Evolutionary conservation across 35 echinoderm and acorn worm species (phyloP).

Genomic region (Ptychodera flava): DNA sequence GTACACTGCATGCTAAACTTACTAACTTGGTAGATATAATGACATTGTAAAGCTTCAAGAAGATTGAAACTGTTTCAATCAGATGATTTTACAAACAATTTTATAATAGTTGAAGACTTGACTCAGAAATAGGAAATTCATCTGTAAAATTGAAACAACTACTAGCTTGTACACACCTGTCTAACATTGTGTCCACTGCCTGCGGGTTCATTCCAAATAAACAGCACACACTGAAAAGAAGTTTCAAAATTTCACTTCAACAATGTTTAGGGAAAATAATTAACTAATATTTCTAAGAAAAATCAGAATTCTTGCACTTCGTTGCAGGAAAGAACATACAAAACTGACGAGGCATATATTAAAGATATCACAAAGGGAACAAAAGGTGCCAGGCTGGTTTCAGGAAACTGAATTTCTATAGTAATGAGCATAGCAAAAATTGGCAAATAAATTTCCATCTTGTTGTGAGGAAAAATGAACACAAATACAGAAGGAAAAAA

Average conservation of each 20-base stretch:
- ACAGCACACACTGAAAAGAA: conserved; percentile 20
- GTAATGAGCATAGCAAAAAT: neutral
- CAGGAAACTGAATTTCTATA: neutral
- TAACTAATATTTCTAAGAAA: neutral
- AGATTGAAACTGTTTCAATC: too few species aligned
- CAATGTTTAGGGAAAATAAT: too few species aligned
- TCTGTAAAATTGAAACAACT: too few species aligned
- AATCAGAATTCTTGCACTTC: neutral
- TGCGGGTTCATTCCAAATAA: conserved; percentile 37
- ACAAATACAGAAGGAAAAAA: too few species aligned
- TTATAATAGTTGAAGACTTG: too few species aligned
- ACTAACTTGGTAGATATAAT: too few species aligned
- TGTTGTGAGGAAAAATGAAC: neutral
- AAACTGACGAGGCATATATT: neutral
- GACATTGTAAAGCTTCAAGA: too few species aligned
- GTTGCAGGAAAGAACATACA: neutral
- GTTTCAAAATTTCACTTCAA: neutral
- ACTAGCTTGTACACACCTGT: too few species aligned
- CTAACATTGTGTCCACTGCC: conserved; percentile 42
- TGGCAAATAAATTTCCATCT: neutral
- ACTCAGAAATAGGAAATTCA: too few species aligned
- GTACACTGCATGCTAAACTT: too few species aligned
- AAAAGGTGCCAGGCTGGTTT: neutral
- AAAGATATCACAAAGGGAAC: neutral
- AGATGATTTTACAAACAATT: too few species aligned